Evolutionary conservation across 2,888 invertebrate genomes (phyloP).

Genomic region (Saturnia japonica): DNA sequence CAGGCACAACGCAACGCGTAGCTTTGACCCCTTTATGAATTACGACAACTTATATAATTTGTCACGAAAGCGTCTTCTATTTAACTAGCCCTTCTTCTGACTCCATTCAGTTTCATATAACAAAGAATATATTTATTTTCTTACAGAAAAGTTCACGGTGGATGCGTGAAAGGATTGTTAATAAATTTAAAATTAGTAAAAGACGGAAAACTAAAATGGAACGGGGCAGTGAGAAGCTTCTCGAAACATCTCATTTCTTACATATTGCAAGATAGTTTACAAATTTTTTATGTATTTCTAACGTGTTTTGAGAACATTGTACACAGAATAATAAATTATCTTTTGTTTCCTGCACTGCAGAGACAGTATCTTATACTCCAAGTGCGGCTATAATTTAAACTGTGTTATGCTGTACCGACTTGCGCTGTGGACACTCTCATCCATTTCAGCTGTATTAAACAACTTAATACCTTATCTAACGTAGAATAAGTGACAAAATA

Average conservation of each 20-base stretch:
- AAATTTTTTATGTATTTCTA: background rate
- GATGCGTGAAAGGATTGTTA: too few species aligned
- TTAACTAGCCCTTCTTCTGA: background rate
- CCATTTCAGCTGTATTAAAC: background rate
- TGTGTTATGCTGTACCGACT: constrained; percentile 3
- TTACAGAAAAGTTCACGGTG: background rate
- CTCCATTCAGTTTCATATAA: background rate
- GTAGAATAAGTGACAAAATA: background rate
- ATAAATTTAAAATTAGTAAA: too few species aligned
- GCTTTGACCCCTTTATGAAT: background rate
- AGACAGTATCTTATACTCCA: constrained; percentile 7
- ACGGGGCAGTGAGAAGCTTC: background rate
- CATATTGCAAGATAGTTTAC: background rate
- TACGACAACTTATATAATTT: background rate
- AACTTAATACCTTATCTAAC: background rate
- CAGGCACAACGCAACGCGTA: background rate
- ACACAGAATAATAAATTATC: constrained; percentile 8
- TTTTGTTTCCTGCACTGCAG: constrained; percentile 8
- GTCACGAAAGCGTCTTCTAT: background rate
- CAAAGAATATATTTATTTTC: background rate
- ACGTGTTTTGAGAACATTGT: background rate
- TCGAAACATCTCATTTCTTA: background rate
- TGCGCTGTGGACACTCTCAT: background rate
- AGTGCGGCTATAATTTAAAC: constrained; percentile 8
- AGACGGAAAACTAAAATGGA: background rate